Conservation (phyloP, 2,797 vertebrate genomes). For the Streptopelia turtur region DNA sequence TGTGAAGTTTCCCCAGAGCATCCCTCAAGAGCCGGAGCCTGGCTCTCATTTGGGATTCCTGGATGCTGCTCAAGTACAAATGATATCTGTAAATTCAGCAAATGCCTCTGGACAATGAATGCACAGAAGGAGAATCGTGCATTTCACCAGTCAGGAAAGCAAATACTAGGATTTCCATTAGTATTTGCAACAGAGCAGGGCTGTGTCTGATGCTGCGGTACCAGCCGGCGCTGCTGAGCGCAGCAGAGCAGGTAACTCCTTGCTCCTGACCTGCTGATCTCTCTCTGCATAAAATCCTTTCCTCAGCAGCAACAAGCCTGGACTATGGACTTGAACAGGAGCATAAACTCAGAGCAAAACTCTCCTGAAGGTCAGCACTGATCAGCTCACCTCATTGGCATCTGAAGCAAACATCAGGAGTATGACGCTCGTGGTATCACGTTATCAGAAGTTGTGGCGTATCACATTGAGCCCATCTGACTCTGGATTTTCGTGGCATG, state of each 20-base stretch:
- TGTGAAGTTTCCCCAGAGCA: not conserved
- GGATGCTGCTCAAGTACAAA: not conserved
- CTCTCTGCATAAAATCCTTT: not conserved
- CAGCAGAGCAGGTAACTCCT: not conserved
- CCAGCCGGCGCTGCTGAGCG: not conserved
- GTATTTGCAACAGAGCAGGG: not conserved
- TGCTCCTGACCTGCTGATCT: not conserved
- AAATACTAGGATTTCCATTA: not conserved
- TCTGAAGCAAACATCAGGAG: not conserved
- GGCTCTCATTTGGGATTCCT: not conserved
- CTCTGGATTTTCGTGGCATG: not conserved
- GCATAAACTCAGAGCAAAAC: not conserved
- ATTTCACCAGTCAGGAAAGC: not conserved
- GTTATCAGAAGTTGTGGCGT: not conserved
- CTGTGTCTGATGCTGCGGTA: not conserved
- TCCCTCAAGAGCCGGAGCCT: not conserved
- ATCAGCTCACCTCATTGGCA: not conserved
- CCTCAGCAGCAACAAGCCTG: not conserved
- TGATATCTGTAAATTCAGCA: not conserved
- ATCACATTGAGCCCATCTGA: not conserved
- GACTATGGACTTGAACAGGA: not conserved
- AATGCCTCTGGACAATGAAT: not conserved
- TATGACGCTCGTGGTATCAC: accelerated
- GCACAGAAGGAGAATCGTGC: not conserved
- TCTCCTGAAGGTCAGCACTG: not conserved